Evolutionary conservation across 2,113 vertebrate species (phyloP).

Genomic region (Tychaedon coryphoeus): DNA sequence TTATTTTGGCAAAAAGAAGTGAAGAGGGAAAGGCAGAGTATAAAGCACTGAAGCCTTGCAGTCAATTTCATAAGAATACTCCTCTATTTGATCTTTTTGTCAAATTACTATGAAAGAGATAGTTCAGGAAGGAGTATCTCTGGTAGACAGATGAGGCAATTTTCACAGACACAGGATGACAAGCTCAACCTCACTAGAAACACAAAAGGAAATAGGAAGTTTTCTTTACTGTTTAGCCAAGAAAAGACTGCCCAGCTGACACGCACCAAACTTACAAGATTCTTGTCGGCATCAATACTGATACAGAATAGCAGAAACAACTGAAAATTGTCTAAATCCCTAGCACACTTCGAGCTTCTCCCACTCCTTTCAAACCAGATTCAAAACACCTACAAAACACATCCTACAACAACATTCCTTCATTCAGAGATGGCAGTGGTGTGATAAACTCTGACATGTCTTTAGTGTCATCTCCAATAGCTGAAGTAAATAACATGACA

Average conservation of each 20-base stretch:
- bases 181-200: background rate
- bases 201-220: conserved; percentile 1
- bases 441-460: background rate
- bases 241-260: background rate
- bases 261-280: background rate
- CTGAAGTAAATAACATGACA: background rate
- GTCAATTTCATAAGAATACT: background rate
- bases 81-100: background rate
- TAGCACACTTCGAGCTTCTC: background rate
- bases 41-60: background rate
- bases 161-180: background rate
- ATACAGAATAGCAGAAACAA: background rate
- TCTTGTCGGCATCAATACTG: background rate
- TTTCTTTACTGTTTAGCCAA: conserved; percentile 19
- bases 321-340: background rate
- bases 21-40: background rate
- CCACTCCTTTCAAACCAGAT: background rate
- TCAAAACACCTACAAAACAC: background rate
- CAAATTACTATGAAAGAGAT: background rate
- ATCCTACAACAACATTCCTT: background rate
- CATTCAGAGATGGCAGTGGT: background rate
- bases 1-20: background rate
- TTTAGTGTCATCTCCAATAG: background rate
- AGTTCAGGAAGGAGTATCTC: too few species aligned
- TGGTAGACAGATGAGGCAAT: background rate